A percentile compares a stretch with the other conserved stretches of the same genome.
These are phyloP conservation scores for Leptarthrus brevirostris DNA, from an alignment of 2,888 invertebrate genomes.

Conservation along the genomic window DNA sequence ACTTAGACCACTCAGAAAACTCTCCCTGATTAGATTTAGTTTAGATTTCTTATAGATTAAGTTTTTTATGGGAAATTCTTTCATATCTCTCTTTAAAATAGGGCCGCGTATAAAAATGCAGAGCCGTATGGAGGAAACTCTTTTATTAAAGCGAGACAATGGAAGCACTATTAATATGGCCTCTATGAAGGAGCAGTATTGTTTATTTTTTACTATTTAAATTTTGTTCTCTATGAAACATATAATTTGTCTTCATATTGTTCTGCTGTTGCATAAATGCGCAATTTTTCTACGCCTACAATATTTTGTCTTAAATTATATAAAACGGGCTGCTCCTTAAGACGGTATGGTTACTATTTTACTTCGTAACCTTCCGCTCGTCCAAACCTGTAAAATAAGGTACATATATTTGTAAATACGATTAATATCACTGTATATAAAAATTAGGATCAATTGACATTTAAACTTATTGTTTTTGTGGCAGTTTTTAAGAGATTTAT, in stretches of 20 bases:
- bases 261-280: neutral
- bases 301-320: neutral
- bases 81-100: conserved; percentile 19
- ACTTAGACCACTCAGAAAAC: neutral
- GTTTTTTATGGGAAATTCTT: conserved; percentile 18
- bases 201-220: neutral
- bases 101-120: neutral
- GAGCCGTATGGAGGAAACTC: neutral
- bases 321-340: neutral
- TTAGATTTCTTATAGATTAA: conserved; percentile 24
- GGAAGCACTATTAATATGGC: conserved; percentile 11
- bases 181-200: conserved; percentile 26
- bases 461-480: neutral
- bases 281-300: neutral
- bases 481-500: too few species aligned
- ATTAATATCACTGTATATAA: neutral
- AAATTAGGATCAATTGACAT: neutral
- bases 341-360: neutral
- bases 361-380: too few species aligned
- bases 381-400: too few species aligned
- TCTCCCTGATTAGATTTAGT: conserved; percentile 31
- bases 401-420: neutral
- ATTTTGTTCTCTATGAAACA: too few species aligned
- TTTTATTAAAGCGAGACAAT: conserved; percentile 1
- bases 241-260: too few species aligned